A percentile compares a stretch with the other conserved stretches of the same genome.
Evolutionary conservation across 2,797 vertebrate species (phyloP).

Genomic region (Cuculus canorus): DNA sequence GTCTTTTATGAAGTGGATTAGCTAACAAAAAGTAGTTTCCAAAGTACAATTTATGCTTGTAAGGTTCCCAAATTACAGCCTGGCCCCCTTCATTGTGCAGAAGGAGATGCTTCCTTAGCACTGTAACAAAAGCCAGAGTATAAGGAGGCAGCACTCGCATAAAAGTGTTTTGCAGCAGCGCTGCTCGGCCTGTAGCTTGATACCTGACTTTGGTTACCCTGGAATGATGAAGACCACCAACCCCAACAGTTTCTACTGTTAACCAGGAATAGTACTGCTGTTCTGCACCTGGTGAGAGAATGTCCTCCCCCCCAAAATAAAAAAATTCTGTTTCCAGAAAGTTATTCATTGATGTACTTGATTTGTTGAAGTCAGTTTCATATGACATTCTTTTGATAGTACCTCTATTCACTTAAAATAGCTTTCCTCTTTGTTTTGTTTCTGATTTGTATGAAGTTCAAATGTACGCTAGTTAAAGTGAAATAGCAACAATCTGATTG

Average conservation of each 20-base stretch:
- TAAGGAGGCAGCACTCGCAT: neutral
- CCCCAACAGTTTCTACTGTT: neutral
- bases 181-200: neutral
- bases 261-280: neutral
- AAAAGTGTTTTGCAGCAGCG: neutral
- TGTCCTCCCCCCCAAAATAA: neutral
- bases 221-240: neutral
- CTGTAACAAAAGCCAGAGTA: neutral
- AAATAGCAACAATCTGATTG: neutral
- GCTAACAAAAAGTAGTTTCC: neutral
- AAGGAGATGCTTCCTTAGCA: neutral
- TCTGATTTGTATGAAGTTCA: neutral
- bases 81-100: neutral
- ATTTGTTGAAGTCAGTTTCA: neutral
- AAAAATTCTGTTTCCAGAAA: neutral
- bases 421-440: neutral
- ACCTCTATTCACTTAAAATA: neutral
- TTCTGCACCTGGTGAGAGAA: neutral
- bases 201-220: neutral
- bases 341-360: neutral
- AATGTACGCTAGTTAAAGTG: neutral
- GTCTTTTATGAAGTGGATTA: neutral
- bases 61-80: slow-evolving; percentile 5
- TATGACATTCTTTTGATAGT: neutral
- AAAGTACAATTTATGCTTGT: neutral